A percentile compares a stretch with the other conserved stretches of the same genome.
Conservation (phyloP, 2,888 invertebrate species). For the Lepeophtheirus nordmannii region DNA sequence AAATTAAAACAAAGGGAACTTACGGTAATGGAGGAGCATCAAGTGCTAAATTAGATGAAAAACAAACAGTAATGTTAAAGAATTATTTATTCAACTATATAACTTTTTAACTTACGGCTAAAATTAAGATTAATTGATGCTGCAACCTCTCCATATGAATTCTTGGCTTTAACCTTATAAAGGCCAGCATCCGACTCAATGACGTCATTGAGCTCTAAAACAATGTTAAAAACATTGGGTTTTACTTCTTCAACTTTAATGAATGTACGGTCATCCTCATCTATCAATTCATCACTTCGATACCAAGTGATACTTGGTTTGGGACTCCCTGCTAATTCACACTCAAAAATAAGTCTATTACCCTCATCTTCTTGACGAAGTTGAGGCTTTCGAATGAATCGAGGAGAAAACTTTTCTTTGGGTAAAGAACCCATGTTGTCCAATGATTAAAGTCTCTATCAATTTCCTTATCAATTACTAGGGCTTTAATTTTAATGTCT, state of each 20-base stretch:
- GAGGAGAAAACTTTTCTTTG: constrained; percentile 88
- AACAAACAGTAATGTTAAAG: constrained; percentile 21
- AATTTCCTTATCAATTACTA: neutral
- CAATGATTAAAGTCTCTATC: neutral
- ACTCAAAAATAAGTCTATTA: constrained; percentile 83
- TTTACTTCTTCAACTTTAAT: constrained; percentile 55
- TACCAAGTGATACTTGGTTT: constrained; percentile 63
- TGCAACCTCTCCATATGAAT: constrained; percentile 90
- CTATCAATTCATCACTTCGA: constrained; percentile 29
- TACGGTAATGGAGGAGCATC: constrained; percentile 29
- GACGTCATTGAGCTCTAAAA: constrained; percentile 85
- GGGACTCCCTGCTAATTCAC: constrained; percentile 69
- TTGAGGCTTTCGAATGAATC: constrained; percentile 95
- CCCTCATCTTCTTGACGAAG: constrained; percentile 91
- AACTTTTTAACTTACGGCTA: constrained; percentile 60
- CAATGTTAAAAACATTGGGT: constrained; percentile 71
- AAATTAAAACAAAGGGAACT: neutral
- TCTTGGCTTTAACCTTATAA: constrained; percentile 87
- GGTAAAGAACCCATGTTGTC: constrained; percentile 48
- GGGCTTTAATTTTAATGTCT: neutral
- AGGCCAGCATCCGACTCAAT: constrained; percentile 87
- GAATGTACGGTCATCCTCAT: constrained; percentile 27
- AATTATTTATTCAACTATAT: neutral
- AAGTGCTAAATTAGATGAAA: constrained; percentile 31
- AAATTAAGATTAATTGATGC: constrained; percentile 94